Base-by-base conservation (phyloP, 2,888 invertebrate genomes). In the Sinodicranocentrus sp. region DNA sequence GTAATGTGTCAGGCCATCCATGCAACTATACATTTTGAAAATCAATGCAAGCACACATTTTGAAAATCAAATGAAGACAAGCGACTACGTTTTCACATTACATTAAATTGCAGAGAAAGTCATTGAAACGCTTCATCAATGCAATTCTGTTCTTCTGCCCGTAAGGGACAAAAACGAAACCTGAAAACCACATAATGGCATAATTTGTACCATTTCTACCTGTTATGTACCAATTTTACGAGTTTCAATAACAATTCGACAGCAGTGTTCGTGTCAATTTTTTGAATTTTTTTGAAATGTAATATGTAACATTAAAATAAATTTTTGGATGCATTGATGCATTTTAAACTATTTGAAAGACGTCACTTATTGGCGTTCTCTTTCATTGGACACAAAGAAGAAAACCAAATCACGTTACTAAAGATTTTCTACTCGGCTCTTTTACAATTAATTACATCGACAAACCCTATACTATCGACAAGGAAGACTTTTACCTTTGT, bases 41-140 rank as follows among this genome's bases (percentile, higher is more conserved):
- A 21, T 17, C 17, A 61, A 61, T 57, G 25, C 57, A 57, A n/a
- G 28, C 25, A 28, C 48, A 23, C 72, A 52, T 75, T 52, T 73
- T 73, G 39, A 3, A 21, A 44, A 21, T 17, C 17, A 61, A 61
- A 75, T 75, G 57, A 75, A 25, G 19, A 57, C 54, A 54, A 59
- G 13, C 33, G 44, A 76, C 25, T n/a, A 67, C 63, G 33, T 76
- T 63, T 72, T 76, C 76, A 63, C 67, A 67, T 67, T 17, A 67
- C 68, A 70, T 78, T 78, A 78, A 70, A 70, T 59, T 78, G 21
- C 39, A 78, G 78, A 78, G 78, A 78, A 78, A 78, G 78, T 78
- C 78, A 44, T 61, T 21, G 19, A 17, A 15, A 43, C 52, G 44
- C 25, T 59, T 68, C 54, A 39, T 68, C 77, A 68, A 59, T 59